phyloP scores from a whole-genome alignment of 2,797 vertebrate species.

The Triplophysa bombifrons region DNA sequence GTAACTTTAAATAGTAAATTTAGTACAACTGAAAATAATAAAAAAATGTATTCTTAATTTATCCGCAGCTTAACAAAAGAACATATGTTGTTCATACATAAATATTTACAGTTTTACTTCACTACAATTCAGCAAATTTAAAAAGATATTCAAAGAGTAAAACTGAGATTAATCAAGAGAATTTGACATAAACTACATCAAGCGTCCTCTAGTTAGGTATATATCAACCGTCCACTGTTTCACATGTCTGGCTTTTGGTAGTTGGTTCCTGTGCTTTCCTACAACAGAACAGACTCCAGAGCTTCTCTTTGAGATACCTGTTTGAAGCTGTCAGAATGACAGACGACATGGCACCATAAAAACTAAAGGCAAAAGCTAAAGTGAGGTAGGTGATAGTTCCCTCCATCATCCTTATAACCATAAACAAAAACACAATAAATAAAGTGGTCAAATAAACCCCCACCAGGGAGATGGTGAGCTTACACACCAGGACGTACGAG shows the following conservation, averaged over 20 bases:
- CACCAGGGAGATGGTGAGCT: conserved; percentile 54
- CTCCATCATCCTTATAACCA: not conserved
- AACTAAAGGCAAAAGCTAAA: conserved; percentile 42
- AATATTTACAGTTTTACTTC: not conserved
- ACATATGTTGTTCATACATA: too few species aligned
- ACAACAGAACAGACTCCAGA: conserved; percentile 47
- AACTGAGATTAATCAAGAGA: not conserved
- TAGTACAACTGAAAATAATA: too few species aligned
- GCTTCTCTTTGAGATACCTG: conserved; percentile 53
- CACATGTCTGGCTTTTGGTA: conserved; percentile 29
- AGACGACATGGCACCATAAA: conserved; percentile 49
- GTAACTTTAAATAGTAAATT: too few species aligned
- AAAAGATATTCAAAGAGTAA: not conserved
- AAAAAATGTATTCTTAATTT: not conserved
- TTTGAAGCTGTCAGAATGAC: conserved; percentile 55
- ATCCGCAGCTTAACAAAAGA: not conserved
- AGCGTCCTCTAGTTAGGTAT: not conserved
- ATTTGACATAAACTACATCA: not conserved
- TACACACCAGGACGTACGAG: conserved; percentile 60
- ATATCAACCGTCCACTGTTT: conserved; percentile 21
- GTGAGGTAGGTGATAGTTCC: not conserved
- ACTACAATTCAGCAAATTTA: not conserved
- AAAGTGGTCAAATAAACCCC: conserved; percentile 54
- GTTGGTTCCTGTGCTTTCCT: conserved; percentile 15
- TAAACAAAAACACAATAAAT: conserved; percentile 29